Base-by-base conservation (phyloP, 1,140 invertebrate species). In the Charaxes varanes region DNA sequence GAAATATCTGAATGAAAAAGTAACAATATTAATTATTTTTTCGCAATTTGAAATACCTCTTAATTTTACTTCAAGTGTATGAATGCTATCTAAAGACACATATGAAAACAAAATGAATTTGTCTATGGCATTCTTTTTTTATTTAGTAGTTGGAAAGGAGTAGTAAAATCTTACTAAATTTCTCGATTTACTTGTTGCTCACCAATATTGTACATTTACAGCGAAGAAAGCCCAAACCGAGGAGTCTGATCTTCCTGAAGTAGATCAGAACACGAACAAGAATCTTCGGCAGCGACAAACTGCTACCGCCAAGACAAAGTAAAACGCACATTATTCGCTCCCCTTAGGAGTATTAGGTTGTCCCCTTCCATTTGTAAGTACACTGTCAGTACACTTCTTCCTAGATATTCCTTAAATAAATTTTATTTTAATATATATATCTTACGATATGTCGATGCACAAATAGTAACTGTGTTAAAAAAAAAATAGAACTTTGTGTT, bases 201-300 rank as follows among this genome's bases (percentile, higher is more conserved):
- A n/a, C n/a, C n/a, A 21, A 8, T 16, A 22, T 34, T 24, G n/a
- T 44, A 40, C 35, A 22, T 48, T 57, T 71, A 51, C 67, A 88
- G 87, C 71, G 19, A 88, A 88, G 73, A 86, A 86, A 66, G 52
- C 70, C 2, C 70, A 63, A 1, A 60, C 56, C 12, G 86, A 87
- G 24, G 87, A 88, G 41, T 88, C 87, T 3, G 87, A 88, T 54
- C 68, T 88, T 17, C 87, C 87, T 2, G 87, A 88, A 72, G 87
- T 87, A 28, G 87, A 88, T 53, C 87, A 88, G 68, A 88, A 88
- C 63, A 88, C 86, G 8, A 87, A 88, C 64, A 88, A 88, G 64
- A 86, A 85, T 21, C 68, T 88, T 42, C 80, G 87, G 53, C 77
- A 84, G 45, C 64, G 84, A 16, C 62, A 74, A 37, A 32, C 66